Percentiles rank a stretch among this genome's conserved stretches.
phyloP scores from a whole-genome alignment of 2,888 invertebrate species.

The Harpalus rufipes region DNA sequence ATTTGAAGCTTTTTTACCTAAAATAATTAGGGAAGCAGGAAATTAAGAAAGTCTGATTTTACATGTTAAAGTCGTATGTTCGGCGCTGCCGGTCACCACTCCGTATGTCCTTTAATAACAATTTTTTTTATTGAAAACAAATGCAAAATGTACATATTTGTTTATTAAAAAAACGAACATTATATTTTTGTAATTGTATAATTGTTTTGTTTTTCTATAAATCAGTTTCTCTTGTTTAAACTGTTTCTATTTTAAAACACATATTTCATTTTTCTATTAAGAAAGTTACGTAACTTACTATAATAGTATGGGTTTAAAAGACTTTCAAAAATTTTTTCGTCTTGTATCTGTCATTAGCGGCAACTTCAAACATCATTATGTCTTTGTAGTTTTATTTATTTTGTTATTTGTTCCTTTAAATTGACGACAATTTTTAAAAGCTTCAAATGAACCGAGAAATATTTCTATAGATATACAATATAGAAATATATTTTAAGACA shows the following conservation, averaged over 20 bases:
- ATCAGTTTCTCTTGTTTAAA: not conserved
- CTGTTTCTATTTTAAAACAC: constrained; percentile 4
- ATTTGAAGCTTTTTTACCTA: no score
- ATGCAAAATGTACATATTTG: no score
- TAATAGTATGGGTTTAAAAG: not conserved
- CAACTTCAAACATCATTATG: constrained; percentile 60
- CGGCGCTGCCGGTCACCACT: no score
- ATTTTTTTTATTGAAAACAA: no score
- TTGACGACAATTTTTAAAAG: constrained; percentile 41
- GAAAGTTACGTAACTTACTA: not conserved
- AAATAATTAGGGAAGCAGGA: no score
- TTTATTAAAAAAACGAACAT: no score
- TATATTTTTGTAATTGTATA: not conserved
- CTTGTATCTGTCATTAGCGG: constrained; percentile 60
- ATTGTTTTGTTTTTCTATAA: no score
- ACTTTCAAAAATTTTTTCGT: constrained; percentile 21
- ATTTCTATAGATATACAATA: constrained; percentile 26
- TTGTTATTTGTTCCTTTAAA: constrained; percentile 48
- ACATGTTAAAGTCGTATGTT: no score
- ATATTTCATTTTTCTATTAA: not conserved
- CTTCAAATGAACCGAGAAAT: constrained; percentile 35
- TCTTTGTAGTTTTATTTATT: constrained; percentile 53
- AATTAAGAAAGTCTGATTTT: no score
- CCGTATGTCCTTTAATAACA: no score
- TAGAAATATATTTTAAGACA: constrained; percentile 7